Evolutionary conservation across 2,888 invertebrate genomes (phyloP), one percentile per base, ranked within the genome.

Genomic region (Dioctria linearis): DNA sequence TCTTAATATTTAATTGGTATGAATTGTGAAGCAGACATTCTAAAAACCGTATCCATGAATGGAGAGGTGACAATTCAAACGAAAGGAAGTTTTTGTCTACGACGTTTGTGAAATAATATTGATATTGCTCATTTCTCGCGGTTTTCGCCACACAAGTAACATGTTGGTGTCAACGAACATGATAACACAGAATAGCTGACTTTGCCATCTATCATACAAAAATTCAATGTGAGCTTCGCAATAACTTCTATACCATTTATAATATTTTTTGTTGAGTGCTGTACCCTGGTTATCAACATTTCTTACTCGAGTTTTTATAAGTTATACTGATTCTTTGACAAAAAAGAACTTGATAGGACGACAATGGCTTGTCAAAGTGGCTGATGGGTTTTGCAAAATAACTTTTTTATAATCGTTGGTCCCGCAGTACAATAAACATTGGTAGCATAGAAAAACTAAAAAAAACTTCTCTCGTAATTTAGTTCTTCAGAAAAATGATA

Each of bases 371-470:
- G 61, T 61, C n/a, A 6, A 61, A 3, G 61, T 4, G 3, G 61
- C 5, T 4, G 61, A 61, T 11, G 25, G 61, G 61, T 61, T 61
- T 61, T 61, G n/a, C 61, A 8, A 61, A 61, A 61, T 61, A 25
- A 13, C 25, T 13, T 13, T 61, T 13, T 8, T 25, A 6, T 25
- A 8, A 6, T 61, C 13, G 4, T 61, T 25, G 6, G n/a, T 61
- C 6, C n/a, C 25, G 6, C 13, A 61, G n/a, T 5, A 13, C n/a
- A 8, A 61, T 61, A 4, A 4, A 6, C 3, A 61, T 13, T 6
- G 61, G 61, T 8, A 61, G 11, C 61, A 61, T 61, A 11, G 61
- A 61, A 13, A 61, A 11, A 61, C 61, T 61, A 25, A 61, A 3
- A 61, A 3, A 4, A 25, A 25, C 61, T 61, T 61, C 5, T 13